Conservation (phyloP, 2,113 vertebrate species). For the Zosterops pallidus region DNA sequence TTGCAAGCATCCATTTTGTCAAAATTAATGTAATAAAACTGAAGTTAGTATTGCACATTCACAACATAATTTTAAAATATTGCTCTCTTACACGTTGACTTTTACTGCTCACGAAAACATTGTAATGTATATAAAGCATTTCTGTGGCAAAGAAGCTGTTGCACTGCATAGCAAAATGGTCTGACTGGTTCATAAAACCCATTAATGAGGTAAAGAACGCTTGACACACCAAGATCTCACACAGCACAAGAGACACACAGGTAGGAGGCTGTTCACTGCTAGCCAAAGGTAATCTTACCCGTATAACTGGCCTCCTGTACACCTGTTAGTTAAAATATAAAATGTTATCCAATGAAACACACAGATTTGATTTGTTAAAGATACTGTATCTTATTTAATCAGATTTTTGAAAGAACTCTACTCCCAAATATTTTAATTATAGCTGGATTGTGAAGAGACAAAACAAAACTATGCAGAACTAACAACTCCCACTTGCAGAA, state of each 20-base stretch:
- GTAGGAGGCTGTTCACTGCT: conserved; percentile 67
- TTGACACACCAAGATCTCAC: conserved; percentile 65
- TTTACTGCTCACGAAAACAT: conserved; percentile 60
- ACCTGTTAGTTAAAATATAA: conserved; percentile 87
- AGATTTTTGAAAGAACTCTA: background rate
- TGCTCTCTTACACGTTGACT: conserved; percentile 42
- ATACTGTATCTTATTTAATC: background rate
- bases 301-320: conserved; percentile 82
- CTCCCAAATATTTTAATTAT: background rate
- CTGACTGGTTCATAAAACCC: conserved; percentile 60
- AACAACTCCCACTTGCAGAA: background rate
- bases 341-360: conserved; percentile 66
- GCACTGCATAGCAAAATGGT: conserved; percentile 67
- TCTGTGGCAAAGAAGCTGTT: conserved; percentile 73
- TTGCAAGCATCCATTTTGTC: conserved; percentile 38
- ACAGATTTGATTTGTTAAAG: conserved; percentile 11
- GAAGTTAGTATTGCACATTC: conserved; percentile 61
- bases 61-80: conserved; percentile 50
- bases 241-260: conserved; percentile 77
- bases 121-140: conserved; percentile 66
- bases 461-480: background rate
- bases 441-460: background rate
- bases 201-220: conserved; percentile 61
- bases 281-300: conserved; percentile 82
- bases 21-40: conserved; percentile 60